Base-by-base conservation (phyloP, 2,113 vertebrate species). In the Otocyon megalotis region DNA sequence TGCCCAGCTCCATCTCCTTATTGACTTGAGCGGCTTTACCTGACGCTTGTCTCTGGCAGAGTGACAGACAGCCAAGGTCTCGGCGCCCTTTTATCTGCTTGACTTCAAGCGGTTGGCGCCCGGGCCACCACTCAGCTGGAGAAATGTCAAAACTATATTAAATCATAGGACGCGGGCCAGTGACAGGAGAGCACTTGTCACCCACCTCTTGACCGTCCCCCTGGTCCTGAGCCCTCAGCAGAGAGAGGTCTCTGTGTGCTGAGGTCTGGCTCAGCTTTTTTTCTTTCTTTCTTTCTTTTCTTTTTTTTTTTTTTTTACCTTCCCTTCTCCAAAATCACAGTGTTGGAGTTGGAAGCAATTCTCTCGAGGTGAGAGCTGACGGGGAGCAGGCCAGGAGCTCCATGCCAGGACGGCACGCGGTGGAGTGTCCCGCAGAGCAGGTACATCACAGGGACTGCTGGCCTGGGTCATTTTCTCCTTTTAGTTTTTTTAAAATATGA, bases 101-200 rank as follows among this genome's bases (percentile, higher is more conserved):
- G 82, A 93, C 92, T 93, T 95, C 88, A 67, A 14, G 79, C 6
- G 3, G 48, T 90, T 85, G 87, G 86, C 93, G 79, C 26, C 28
- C 37, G 0, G 8, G 92, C 89, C 2, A 2, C 95, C 86, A 65
- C 54, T 96, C 79, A 48, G 87, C 88, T 85, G 83, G 89, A 87
- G 90, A 95, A 96, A 94, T 87, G 92, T 93, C 48, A 63, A 86
- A 96, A 92, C 28, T 48, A 28, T 79, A 74, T 96, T 72, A 94
- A 96, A 76, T 91, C 62, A 26, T 60, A 86, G 79, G 80, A 88
- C 0, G 14, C n/a, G 26, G 67, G 82, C 94, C 93, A 62, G 95
- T 16, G 90, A 94, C 62, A 88, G 67, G 20, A 79, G n/a, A 80
- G 30, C 6, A 50, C 90, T 92, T 92, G 82, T 94, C 77, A 72